Evolutionary conservation across 2,888 invertebrate genomes (phyloP), one percentile per base, ranked within the genome.

Genomic region (Nephrotoma guestfalica): DNA sequence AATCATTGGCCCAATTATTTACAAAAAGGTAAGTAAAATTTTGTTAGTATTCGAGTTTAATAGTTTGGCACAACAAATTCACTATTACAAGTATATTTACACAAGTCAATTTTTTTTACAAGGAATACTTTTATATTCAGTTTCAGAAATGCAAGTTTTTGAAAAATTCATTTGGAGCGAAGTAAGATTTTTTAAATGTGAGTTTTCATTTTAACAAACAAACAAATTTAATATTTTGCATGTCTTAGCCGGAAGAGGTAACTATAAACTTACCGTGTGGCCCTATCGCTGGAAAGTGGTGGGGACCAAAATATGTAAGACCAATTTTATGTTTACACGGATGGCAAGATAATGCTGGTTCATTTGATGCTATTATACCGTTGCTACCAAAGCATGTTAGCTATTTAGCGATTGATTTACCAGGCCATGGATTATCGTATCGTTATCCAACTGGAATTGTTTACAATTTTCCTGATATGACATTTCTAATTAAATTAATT

Each of bases 311-410:
- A 88, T 91, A 94, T 87, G 92, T 93, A 18, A 92, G 94, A 86
- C 96, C 96, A 0, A 92, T 96, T 87, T 90, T 96, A 41, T 94
- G 94, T 0, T 89, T 96, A n/a, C 96, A 96, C 89, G 96, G 96
- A 0, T 95, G 95, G 95, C 94, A 94, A 91, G 96, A 96, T 90
- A 96, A 96, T 90, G 94, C 95, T 15, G 94, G 94, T 18, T 93
- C 94, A 0, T 96, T 95, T 92, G 95, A 96, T 90, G 93, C 93
- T 0, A 89, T 96, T n/a, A 93, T 94, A 6, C 95, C 95, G 0
- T 90, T 94, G 87, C 90, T 96, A 40, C 91, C 92, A 2, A 88
- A 90, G 40, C 89, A 92, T 86, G 88, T 92, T 6, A 90, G 93
- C 0, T 92, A 93, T 87, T 89, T 96, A 13, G 93, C 95, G 0